Evolutionary conservation across 2,888 invertebrate genomes (phyloP), one percentile per base, ranked within the genome.

Genomic region (Camponotus fellah): DNA sequence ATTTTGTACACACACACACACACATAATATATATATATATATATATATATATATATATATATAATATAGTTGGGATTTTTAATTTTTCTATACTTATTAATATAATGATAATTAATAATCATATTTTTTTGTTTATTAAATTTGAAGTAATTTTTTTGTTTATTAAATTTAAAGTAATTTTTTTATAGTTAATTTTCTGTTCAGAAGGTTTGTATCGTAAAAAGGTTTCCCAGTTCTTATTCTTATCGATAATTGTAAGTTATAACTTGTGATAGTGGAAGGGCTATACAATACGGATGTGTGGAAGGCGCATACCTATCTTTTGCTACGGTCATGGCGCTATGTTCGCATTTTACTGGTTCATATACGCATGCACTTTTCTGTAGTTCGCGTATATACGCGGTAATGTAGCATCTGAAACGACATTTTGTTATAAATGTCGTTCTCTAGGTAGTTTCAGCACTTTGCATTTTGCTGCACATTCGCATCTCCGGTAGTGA

Each of bases 371-470:
- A 12, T 10, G 34, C 56, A 71, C 17, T 46, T 71, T 71, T 71
- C 17, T 6, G 34, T 12, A 62, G 2, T 8, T 34, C 17, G 21
- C 8, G 2, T 34, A 71, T 8, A 21, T 40, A 17, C 43, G 58
- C 46, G 58, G 62, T 80, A 60, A 80, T 37, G 46, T 60, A 21
- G 21, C 34, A 26, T 80, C 17, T 37, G 37, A 71, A 80, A 49
- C 32, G 49, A 79, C 8, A 21, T 69, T 77, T 71, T 58, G 26
- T 77, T 68, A 32, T 32, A 21, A 71, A 58, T 79, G 43, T 26
- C 14, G 34, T 69, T 58, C 32, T 60, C 17, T 10, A 32, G 43
- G 21, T 58, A 69, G 10, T 58, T 43, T 34, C 34, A 43, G 21
- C 10, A 60, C 32, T 43, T 58, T 32, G 8, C 34, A 53, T 43